Conservation (phyloP, 1,140 invertebrate species). For the Bilobella aurantiaca region DNA sequence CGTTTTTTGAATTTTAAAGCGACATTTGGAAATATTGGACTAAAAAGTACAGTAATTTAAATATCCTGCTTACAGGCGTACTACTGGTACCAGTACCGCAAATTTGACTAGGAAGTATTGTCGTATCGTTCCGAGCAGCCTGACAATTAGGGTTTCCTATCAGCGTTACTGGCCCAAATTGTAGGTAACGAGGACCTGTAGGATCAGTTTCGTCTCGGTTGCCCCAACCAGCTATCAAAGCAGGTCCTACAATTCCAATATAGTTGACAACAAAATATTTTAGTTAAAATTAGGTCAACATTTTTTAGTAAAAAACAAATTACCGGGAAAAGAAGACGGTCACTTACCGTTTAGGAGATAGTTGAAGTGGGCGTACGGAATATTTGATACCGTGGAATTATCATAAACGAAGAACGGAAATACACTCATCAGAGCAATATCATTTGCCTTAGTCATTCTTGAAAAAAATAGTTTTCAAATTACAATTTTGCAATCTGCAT, state of each 20-base stretch:
- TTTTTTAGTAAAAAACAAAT: not conserved
- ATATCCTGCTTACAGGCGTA: not conserved
- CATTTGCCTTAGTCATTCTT: not conserved
- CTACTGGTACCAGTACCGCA: not conserved
- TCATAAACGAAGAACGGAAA: not conserved
- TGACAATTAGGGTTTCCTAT: not conserved
- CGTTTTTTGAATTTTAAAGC: too few species aligned
- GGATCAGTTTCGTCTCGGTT: not conserved
- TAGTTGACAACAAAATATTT: not conserved
- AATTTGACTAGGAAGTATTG: not conserved
- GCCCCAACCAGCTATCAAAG: not conserved
- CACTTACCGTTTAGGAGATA: not conserved
- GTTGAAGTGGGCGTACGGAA: not conserved
- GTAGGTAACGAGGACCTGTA: not conserved
- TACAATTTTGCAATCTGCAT: not conserved
- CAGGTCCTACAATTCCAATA: not conserved
- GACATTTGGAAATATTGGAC: not conserved
- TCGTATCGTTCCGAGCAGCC: not conserved
- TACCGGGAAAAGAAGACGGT: not conserved
- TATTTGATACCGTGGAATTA: not conserved
- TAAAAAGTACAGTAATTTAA: not conserved
- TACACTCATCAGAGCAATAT: not conserved
- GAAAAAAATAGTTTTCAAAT: not conserved
- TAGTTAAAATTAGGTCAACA: not conserved
- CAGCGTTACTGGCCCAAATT: not conserved